These are phyloP conservation scores for Drosophila watanabei DNA, from an alignment of 1,140 invertebrate genomes.

Conservation along the genomic window DNA sequence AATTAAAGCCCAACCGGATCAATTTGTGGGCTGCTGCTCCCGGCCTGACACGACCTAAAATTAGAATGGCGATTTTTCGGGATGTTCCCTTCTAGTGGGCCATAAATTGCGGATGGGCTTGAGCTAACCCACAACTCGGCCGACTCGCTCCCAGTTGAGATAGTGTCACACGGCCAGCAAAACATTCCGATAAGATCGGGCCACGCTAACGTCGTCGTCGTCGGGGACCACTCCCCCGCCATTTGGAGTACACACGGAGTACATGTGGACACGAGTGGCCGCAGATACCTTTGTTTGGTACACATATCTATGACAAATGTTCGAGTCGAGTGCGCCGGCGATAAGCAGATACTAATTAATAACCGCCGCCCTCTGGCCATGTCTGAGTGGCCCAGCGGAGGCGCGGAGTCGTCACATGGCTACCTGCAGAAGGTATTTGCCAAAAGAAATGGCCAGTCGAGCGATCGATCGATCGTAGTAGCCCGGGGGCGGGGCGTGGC, in stretches of 20 bases:
- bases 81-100: slow-evolving; percentile 18
- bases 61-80: slow-evolving; percentile 28
- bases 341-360: slow-evolving; percentile 83
- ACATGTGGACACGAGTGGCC: slow-evolving; percentile 16
- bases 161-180: slow-evolving; percentile 63
- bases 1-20: slow-evolving; percentile 56
- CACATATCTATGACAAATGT: slow-evolving; percentile 78
- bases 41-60: slow-evolving; percentile 18
- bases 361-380: slow-evolving; percentile 49
- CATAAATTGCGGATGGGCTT: slow-evolving; percentile 67
- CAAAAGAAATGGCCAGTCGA: slow-evolving; percentile 60
- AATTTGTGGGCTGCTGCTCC: slow-evolving; percentile 25
- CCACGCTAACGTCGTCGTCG: slow-evolving; percentile 20
- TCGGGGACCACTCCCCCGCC: slow-evolving; percentile 55
- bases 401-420: slow-evolving; percentile 58
- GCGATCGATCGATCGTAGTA: slow-evolving; percentile 38
- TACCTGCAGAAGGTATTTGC: slow-evolving; percentile 39
- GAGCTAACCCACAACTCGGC: slow-evolving; percentile 20
- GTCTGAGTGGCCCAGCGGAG: slow-evolving; percentile 14
- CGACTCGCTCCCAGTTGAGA: slow-evolving; percentile 57
- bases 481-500: slow-evolving; percentile 17
- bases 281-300: slow-evolving; percentile 46
- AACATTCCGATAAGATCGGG: slow-evolving; percentile 69
- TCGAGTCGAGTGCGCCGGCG: slow-evolving; percentile 59
- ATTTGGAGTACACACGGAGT: slow-evolving; percentile 39